Percentiles rank a stretch among this genome's conserved stretches.
These are phyloP conservation scores for Diploptera punctata DNA, from an alignment of 2,888 invertebrate genomes.

Conservation along the genomic window DNA sequence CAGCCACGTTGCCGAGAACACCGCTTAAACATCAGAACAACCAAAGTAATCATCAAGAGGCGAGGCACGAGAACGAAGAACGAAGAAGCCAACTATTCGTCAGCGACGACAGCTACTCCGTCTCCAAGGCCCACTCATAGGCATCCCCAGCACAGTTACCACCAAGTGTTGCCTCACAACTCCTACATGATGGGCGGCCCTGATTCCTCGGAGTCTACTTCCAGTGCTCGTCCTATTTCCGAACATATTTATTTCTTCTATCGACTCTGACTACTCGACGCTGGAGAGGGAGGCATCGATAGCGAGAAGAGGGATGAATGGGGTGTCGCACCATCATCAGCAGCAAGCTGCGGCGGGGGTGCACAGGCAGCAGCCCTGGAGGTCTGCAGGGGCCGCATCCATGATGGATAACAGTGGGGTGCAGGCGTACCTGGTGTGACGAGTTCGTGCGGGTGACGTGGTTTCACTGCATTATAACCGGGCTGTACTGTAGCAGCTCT, in stretches of 20 bases:
- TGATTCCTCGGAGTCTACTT: slow-evolving; percentile 45
- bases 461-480: no score
- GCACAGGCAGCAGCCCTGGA: slow-evolving; percentile 53
- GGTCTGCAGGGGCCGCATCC: slow-evolving; percentile 52
- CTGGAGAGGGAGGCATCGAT: slow-evolving; percentile 64
- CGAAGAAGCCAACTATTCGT: slow-evolving; percentile 69
- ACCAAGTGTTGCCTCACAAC: neutral
- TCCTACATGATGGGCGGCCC: slow-evolving; percentile 20
- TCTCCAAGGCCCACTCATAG: slow-evolving; percentile 58
- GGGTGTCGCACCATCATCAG: slow-evolving; percentile 1
- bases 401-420: slow-evolving; percentile 53
- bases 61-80: slow-evolving; percentile 54
- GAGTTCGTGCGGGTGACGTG: slow-evolving; percentile 45
- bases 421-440: slow-evolving; percentile 76
- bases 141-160: slow-evolving; percentile 30
- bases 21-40: slow-evolving; percentile 39
- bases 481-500: no score
- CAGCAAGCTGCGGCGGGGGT: slow-evolving; percentile 30
- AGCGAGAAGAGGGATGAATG: slow-evolving; percentile 42
- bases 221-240: slow-evolving; percentile 71
- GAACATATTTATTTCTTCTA: slow-evolving; percentile 91
- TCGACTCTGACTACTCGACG: slow-evolving; percentile 82
- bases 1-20: slow-evolving; percentile 48
- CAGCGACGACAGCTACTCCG: slow-evolving; percentile 71
- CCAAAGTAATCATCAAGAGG: slow-evolving; percentile 34